Conservation (phyloP, 1,140 invertebrate genomes). For the Wiebesia pumilae region DNA sequence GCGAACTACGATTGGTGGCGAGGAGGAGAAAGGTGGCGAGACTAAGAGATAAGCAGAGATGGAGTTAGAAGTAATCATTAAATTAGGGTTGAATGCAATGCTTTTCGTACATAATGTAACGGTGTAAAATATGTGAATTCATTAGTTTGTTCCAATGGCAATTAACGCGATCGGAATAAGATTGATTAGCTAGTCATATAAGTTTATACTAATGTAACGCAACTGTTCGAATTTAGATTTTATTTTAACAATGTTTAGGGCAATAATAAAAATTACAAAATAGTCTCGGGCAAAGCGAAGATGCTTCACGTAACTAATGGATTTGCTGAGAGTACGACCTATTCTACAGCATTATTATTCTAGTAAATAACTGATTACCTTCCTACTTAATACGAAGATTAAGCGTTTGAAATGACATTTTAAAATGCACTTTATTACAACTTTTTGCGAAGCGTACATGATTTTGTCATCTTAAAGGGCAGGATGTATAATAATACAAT, state of each 20-base stretch:
- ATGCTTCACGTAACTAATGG: not conserved
- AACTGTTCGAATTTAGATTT: not conserved
- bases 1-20: constrained; percentile 56
- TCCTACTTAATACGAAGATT: not conserved
- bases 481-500: not conserved
- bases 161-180: not conserved
- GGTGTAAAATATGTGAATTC: not conserved
- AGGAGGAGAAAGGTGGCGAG: not conserved
- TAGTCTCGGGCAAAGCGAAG: not conserved
- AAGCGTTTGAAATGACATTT: not conserved
- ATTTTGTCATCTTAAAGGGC: not conserved
- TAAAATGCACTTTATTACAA: not conserved
- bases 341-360: not conserved
- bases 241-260: not conserved
- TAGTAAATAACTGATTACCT: not conserved
- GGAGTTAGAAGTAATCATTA: not conserved
- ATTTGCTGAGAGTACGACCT: not conserved
- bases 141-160: not conserved
- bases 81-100: not conserved
- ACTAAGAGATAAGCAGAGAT: not conserved
- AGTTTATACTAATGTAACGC: not conserved
- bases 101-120: not conserved
- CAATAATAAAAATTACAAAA: not conserved
- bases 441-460: not conserved
- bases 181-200: no score